Evolutionary conservation across 1,140 invertebrate genomes (phyloP), one percentile per base, ranked within the genome.

Genomic region (Atta cephalotes): DNA sequence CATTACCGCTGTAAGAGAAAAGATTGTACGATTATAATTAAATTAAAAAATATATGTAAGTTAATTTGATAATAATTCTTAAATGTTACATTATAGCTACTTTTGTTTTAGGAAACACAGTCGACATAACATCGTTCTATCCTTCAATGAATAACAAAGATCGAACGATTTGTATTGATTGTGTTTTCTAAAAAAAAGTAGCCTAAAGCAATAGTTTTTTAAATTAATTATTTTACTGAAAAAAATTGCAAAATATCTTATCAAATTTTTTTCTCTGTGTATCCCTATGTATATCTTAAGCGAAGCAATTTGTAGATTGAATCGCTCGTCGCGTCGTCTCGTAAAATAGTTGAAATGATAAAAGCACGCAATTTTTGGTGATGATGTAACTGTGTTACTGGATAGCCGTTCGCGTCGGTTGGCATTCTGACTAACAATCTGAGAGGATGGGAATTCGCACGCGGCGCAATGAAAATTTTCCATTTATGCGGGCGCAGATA

Each of bases 391-490:
- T 39, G 45, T 25, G 28, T 18, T 35, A n/a, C 63, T 9, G 78
- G 49, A 71, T 49, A 35, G 12, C 12, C 53, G 6, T 45, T 10
- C 51, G 53, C 21, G 14, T 10, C 10, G 31, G 65, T 45, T 71
- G 21, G 65, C 70, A 62, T 62, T 62, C 35, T 31, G 25, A 12
- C 70, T 62, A 84, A 84, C 80, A 84, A 84, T 60, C 56, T 21
- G 53, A 39, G 39, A 18, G 56, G 3, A 14, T 6, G 78, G 58
- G 60, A 12, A 62, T 80, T 81, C 35, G 51, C 49, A 65, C 49
- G 51, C 14, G 63, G 31, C 31, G 82, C 78, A 80, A 81, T 86
- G 85, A 86, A 80, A 86, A 86, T 79, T 86, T 81, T 86, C 45
- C 85, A 86, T 86, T 80, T 80, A 87, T 80, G 39, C 58, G 60